Conservation (phyloP, 2,113 vertebrate genomes). For the Sceloporus undulatus region DNA sequence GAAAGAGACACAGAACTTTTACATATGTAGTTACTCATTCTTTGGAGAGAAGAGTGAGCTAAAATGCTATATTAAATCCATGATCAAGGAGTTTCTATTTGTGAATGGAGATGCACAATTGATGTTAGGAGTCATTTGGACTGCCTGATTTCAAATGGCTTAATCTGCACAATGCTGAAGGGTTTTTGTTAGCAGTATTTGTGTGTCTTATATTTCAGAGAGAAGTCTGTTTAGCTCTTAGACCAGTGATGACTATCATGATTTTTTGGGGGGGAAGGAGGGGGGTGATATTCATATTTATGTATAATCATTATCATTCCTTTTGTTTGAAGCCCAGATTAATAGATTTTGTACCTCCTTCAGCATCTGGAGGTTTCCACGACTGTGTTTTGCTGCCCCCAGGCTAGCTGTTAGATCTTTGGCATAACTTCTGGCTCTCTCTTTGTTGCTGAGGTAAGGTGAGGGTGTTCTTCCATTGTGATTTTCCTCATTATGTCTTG, state of each 20-base stretch:
- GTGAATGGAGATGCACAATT: background rate
- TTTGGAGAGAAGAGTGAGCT: background rate
- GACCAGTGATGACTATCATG: background rate
- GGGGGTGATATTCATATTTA: background rate
- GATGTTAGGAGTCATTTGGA: background rate
- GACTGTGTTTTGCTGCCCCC: conserved; percentile 24
- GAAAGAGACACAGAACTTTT: background rate
- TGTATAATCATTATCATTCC: conserved; percentile 1
- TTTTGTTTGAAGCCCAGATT: conserved; percentile 5
- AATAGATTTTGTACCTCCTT: conserved; percentile 43
- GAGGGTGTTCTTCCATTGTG: conserved; percentile 31
- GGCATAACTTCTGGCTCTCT: conserved; percentile 19
- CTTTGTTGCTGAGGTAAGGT: conserved; percentile 11
- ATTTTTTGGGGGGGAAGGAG: background rate
- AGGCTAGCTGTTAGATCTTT: conserved; percentile 11
- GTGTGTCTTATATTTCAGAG: background rate
- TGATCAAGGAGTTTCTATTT: background rate
- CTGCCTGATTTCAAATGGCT: background rate
- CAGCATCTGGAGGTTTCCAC: conserved; percentile 24
- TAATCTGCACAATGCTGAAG: background rate
- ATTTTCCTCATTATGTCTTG: conserved; percentile 29
- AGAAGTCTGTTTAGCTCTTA: background rate
- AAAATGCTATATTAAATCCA: background rate
- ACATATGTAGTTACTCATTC: background rate
- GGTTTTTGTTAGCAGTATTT: background rate